Conservation (phyloP, 1,140 invertebrate genomes). For the Drosophila pachea region DNA sequence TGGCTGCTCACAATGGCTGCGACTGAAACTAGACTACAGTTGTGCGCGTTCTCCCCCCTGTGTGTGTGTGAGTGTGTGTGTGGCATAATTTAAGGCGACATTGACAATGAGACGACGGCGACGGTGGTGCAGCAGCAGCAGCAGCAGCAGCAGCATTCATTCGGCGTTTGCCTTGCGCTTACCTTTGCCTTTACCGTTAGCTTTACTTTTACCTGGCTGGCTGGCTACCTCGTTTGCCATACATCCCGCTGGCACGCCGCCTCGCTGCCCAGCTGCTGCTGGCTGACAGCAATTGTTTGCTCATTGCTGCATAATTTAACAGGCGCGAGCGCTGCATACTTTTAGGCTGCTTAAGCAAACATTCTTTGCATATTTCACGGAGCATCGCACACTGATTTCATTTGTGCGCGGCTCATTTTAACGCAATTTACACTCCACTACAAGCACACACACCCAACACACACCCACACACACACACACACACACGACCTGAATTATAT, state of each 20-base stretch:
- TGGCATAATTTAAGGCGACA: constrained; percentile 75
- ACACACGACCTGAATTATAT: background rate
- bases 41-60: constrained; percentile 1
- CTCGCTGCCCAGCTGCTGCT: no score
- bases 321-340: constrained; percentile 47
- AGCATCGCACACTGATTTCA: constrained; percentile 69
- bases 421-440: constrained; percentile 5
- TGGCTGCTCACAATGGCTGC: constrained; percentile 52
- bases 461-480: constrained; percentile 3
- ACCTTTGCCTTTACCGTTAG: no score
- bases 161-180: constrained; percentile 18
- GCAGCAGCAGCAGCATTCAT: constrained; percentile 2
- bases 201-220: constrained; percentile 5
- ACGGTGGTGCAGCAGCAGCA: background rate
- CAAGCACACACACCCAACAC: background rate
- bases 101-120: constrained; percentile 65
- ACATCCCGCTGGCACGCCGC: no score
- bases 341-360: constrained; percentile 60
- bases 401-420: constrained; percentile 4
- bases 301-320: constrained; percentile 73
- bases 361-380: constrained; percentile 77
- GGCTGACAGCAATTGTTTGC: constrained; percentile 70
- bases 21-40: constrained; percentile 62
- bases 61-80: constrained; percentile 29
- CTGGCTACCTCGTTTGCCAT: constrained; percentile 26